Conservation (phyloP, 2,888 invertebrate species). For the Entomobrya multifasciata region DNA sequence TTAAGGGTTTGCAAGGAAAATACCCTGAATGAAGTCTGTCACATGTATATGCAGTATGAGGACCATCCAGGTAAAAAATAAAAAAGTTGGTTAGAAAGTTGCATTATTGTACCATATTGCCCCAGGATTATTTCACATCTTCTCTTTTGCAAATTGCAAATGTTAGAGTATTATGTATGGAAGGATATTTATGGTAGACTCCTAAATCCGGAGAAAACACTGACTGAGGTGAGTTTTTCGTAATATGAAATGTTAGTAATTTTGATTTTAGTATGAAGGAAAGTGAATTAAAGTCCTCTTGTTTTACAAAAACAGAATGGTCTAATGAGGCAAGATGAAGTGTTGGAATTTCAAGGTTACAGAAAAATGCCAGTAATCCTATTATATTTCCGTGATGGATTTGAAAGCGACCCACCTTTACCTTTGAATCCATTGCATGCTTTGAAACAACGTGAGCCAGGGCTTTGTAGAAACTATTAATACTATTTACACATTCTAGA, state of each 20-base stretch:
- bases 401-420: constrained; percentile 56
- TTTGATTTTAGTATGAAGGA: too few species aligned
- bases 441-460: constrained; percentile 36
- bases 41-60: constrained; percentile 65
- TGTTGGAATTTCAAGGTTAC: constrained; percentile 70
- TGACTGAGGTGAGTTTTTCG: constrained; percentile 53
- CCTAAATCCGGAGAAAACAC: constrained; percentile 48
- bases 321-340: constrained; percentile 60
- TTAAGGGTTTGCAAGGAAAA: constrained; percentile 48
- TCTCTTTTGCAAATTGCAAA: background rate
- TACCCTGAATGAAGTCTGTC: constrained; percentile 56
- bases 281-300: too few species aligned
- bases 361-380: constrained; percentile 60
- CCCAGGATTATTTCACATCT: too few species aligned
- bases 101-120: background rate
- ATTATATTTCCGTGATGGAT: constrained; percentile 67
- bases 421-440: constrained; percentile 65
- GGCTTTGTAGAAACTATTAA: constrained; percentile 69
- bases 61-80: constrained; percentile 58
- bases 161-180: constrained; percentile 68
- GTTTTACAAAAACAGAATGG: constrained; percentile 58
- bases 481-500: too few species aligned
- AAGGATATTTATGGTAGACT: constrained; percentile 67
- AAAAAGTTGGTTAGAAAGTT: background rate
- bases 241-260: too few species aligned